Conservation (phyloP, 1,140 invertebrate species). For the Theocolax elegans region DNA sequence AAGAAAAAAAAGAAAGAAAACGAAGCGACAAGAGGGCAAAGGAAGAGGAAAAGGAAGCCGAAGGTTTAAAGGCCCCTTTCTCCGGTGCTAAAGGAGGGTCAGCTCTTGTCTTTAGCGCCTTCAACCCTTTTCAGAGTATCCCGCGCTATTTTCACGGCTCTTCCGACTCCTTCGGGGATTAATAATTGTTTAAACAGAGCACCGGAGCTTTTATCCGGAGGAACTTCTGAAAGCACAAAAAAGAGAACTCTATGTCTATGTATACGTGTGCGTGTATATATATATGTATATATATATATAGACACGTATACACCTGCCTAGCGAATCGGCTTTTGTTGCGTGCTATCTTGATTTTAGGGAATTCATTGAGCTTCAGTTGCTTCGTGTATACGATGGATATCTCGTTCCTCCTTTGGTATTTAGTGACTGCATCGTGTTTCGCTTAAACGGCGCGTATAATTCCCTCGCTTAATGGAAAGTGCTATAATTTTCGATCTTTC, state of each 20-base stretch:
- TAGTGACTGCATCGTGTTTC: too few species aligned
- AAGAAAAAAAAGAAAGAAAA: not conserved
- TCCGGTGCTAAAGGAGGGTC: not conserved
- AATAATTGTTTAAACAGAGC: conserved; percentile 21
- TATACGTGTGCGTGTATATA: too few species aligned
- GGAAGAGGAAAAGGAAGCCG: not conserved
- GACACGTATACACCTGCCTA: not conserved
- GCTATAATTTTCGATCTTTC: too few species aligned
- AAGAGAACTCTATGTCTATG: not conserved
- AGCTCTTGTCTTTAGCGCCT: conserved; percentile 30
- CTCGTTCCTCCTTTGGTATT: too few species aligned
- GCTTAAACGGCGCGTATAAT: too few species aligned
- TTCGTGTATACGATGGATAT: too few species aligned
- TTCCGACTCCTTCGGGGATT: conserved; percentile 15
- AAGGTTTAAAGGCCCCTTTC: conserved; percentile 16
- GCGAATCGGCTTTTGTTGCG: conserved; percentile 5
- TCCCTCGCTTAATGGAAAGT: too few species aligned
- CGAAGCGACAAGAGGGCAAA: not conserved
- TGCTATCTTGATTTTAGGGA: conserved; percentile 13
- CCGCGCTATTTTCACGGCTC: conserved; percentile 2
- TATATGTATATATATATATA: too few species aligned
- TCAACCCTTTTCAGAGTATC: conserved; percentile 10
- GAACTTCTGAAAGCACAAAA: not conserved
- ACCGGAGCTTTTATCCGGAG: not conserved
- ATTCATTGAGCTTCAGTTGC: conserved; percentile 9